Base-by-base conservation (phyloP, 2,888 invertebrate genomes). In the Xiphydria camelus region DNA sequence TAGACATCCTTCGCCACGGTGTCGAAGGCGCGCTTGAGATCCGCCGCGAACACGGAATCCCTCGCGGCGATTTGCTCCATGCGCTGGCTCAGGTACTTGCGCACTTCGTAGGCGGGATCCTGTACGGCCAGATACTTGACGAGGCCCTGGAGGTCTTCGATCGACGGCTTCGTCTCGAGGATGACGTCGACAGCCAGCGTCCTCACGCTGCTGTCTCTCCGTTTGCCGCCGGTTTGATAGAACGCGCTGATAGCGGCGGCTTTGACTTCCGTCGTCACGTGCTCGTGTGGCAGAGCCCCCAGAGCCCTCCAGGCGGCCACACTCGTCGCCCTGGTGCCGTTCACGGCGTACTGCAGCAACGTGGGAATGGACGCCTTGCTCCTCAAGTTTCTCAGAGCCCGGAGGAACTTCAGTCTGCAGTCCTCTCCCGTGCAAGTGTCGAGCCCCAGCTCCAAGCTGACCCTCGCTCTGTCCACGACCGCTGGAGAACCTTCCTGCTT, bases 171-270 rank as follows among this genome's bases (percentile, higher is more conserved):
- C 39, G 81, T 78, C 41, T 83, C 79, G 3, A 91, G 75, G 9
- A 91, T 70, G 5, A 89, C 77, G 59, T 89, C 87, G n/a, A 85
- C 68, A 0, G 90, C 87, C 39, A 87, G 59, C 1, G 85, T 85
- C 59, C 90, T 78, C 0, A 85, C 82, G 51, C 87, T 88, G 20
- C 86, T 85, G 64, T 83, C 84, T 33, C 77, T 79, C 48, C 75
- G 77, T 1, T 64, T 58, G 17, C 78, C 78, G 12, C 77, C 78
- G 1, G 80, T 62, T 66, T 87, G 84, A 57, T 81, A 83, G 59
- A 85, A 85, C 1, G 85, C 80, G 37, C 74, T 76, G n/a, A 77
- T 70, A 1, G 83, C 82, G 0, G 70, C 63, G 38, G 63, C 69
- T 22, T 82, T 75, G 17, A 85, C 76, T 3, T 74, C 61, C 3